Base-by-base conservation (phyloP, 2,797 vertebrate species). In the Glossophaga mutica region DNA sequence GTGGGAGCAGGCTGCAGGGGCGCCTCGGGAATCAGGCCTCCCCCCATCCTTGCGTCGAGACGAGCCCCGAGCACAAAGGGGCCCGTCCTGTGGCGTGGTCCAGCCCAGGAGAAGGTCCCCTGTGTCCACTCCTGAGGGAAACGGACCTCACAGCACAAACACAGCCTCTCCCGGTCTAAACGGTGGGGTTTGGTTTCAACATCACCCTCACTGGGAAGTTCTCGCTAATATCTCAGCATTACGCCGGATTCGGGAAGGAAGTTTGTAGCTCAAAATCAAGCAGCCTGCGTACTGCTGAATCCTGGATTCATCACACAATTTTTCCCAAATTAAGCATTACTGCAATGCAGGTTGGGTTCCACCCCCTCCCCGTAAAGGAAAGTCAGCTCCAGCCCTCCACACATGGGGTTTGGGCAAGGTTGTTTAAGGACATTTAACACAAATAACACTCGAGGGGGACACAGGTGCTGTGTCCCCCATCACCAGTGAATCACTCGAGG, bases 391-490 rank as follows among this genome's bases (percentile, higher is more conserved):
- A 78, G 65, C 42, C 42, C 76, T 94, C 50, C 26, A 50, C 67
- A 70, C 4, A 0, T n/a, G 76, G 73, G 87, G 10, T 57, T 37
- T 46, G 90, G 86, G 24, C 44, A 7, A 86, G 94, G 95, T 55
- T 78, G 82, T 77, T 90, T 55, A 55, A 91, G 92, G 67, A 44
- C 65, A 74, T 81, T 94, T 59, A 62, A 92, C 85, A 70, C 76
- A 77, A 74, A 65, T 1, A 5, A 34, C 78, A 29, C 68, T 88
- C 67, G 78, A 85, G 88, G 90, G 78, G 73, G 22, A 32, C 70
- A 48, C 2, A n/a, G 15, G 73, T 46, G 71, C 6, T 0, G 48
- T 14, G 18, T 94, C 74, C 76, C 91, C n/a, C n/a, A 87, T 39
- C 37, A 3, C 87, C 0, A 55, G 48, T 26, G 90, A 82, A 78